Evolutionary conservation across 1,140 invertebrate genomes (phyloP).

Genomic region (Zaprionus taronus): DNA sequence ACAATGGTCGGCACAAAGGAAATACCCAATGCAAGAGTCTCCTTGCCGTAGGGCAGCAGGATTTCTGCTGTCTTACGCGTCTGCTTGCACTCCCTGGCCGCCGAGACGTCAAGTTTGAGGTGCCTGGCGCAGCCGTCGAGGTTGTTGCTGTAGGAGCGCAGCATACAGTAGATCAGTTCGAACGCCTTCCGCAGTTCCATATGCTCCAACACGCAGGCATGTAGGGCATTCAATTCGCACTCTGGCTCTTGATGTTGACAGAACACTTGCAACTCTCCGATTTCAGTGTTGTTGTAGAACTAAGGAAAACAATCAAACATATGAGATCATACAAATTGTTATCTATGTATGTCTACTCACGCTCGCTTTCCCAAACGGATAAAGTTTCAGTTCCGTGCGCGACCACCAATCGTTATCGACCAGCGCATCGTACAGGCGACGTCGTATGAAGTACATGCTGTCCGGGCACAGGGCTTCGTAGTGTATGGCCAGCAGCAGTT

Average conservation of each 20-base stretch:
- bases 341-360: constrained; percentile 51
- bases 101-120: constrained; percentile 55
- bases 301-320: constrained; percentile 2
- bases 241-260: constrained; percentile 73
- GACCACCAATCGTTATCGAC: constrained; percentile 59
- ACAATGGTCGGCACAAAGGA: constrained; percentile 79
- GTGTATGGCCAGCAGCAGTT: constrained; percentile 62
- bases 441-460: constrained; percentile 72
- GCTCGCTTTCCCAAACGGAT: constrained; percentile 79
- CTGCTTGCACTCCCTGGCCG: constrained; percentile 59
- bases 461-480: constrained; percentile 80
- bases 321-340: not conserved
- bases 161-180: constrained; percentile 70
- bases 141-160: constrained; percentile 55
- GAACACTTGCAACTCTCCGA: constrained; percentile 41
- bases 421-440: constrained; percentile 58
- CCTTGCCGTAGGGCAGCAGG: constrained; percentile 65
- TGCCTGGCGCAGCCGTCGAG: constrained; percentile 58
- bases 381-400: constrained; percentile 65
- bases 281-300: constrained; percentile 66
- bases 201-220: constrained; percentile 74
- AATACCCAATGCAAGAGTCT: constrained; percentile 60
- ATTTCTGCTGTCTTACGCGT: constrained; percentile 61
- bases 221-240: constrained; percentile 78
- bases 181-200: constrained; percentile 51